Evolutionary conservation across 2,797 vertebrate genomes (phyloP), one percentile per base, ranked within the genome.

Genomic region (Channallabes apus): DNA sequence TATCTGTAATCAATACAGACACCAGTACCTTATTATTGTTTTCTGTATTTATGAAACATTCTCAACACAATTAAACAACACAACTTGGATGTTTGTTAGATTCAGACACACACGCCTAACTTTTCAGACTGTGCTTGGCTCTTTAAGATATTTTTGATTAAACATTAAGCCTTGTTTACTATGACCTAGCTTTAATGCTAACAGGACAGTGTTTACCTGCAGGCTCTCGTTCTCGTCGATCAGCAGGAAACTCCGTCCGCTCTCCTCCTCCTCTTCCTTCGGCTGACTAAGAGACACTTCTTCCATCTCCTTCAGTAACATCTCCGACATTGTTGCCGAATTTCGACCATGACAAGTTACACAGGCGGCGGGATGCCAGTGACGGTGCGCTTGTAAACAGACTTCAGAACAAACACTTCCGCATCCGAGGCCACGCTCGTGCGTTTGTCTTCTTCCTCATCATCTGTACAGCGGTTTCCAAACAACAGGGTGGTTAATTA

Each of bases 181-280:
- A 20, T 22, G 3, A 46, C n/a, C 5, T 24, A 73, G 41, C 71
- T 24, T 5, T 4, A 24, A 51, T 5, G 71, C 71, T 46, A 72
- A 38, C 27, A 20, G 8, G 7, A 18, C 18, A 64, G 64, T 76
- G 64, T 88, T 91, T 92, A 96, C 95, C 95, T 95, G 91, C 81
- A 96, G 92, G 87, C 91, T 94, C 92, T 96, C 95, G 8, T 95
- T 95, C 76, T 95, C 95, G 56, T 95, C 93, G 84, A 96, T 94
- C 80, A 96, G 67, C 51, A 96, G 94, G 86, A 96, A 96, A 91
- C 95, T 96, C 79, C 87, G 87, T 68, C 41, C 87, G 2, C 46
- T n/a, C 6, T 46, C 87, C 0, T 76, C 29, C 82, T 84, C 41
- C 84, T 91, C 89, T 29, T 90, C 91, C 0, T 86, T 79, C 86